Evolutionary conservation across 53 echinoderm and acorn worm species (phyloP).

Genomic region (Echinarachnius parma): DNA sequence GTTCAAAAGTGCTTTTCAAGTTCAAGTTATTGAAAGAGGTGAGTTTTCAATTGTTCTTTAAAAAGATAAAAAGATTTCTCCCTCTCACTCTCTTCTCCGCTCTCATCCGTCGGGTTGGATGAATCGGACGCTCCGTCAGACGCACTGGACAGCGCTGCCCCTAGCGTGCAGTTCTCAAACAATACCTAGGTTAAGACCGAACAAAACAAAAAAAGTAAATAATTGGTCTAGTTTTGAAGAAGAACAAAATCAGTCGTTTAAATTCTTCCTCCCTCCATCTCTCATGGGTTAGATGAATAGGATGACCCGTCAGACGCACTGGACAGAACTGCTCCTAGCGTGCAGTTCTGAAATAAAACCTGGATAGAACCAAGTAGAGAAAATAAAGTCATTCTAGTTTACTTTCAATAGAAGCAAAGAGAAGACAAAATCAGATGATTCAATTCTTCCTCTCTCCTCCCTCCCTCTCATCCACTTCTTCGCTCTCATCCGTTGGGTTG

Average conservation of each 20-base stretch:
- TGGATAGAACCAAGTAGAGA: too few relatives aligned
- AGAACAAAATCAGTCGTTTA: too few relatives aligned
- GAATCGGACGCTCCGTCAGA: slow-evolving; percentile 70
- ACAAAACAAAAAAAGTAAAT: too few relatives aligned
- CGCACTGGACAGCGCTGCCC: slow-evolving; percentile 57
- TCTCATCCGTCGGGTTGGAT: slow-evolving; percentile 88
- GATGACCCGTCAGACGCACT: slow-evolving; percentile 61
- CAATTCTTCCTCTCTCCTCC: slow-evolving; percentile 69
- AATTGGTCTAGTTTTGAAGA: too few relatives aligned
- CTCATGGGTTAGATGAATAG: slow-evolving; percentile 84
- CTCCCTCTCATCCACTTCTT: slow-evolving; percentile 77
- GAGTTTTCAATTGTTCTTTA: too few relatives aligned
- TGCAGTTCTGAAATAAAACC: slow-evolving; percentile 87
- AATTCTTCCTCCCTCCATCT: slow-evolving; percentile 89
- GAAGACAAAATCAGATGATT: too few relatives aligned
- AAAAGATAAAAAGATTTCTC: too few relatives aligned
- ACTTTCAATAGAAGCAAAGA: too few relatives aligned
- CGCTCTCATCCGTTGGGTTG: slow-evolving; percentile 94
- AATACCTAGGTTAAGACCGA: too few relatives aligned
- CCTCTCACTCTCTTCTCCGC: slow-evolving; percentile 84
- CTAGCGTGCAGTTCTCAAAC: slow-evolving; percentile 86
- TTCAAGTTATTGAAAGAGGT: too few relatives aligned
- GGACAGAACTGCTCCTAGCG: slow-evolving; percentile 64
- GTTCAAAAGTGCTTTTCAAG: too few relatives aligned
- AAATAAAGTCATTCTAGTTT: too few relatives aligned